A percentile compares a stretch with the other conserved stretches of the same genome.
Conservation (phyloP, 2,888 invertebrate genomes). For the Philaethria dido region DNA sequence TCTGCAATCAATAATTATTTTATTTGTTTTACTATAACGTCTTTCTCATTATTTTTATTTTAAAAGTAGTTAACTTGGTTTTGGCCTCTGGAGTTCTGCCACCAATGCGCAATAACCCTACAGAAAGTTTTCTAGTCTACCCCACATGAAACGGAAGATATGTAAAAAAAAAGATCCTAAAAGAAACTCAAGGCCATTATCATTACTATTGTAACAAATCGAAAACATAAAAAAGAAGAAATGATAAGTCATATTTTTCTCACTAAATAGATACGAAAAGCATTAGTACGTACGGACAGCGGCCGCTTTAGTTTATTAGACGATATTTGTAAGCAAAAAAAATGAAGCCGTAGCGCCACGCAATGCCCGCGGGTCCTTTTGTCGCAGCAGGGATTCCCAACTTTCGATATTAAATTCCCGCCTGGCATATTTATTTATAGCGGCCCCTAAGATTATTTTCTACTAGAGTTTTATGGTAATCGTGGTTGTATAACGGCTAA, state of each 20-base stretch:
- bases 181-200: constrained; percentile 15
- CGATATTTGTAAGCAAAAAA: constrained; percentile 57
- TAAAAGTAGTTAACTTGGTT: too few species aligned
- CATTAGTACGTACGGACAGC: constrained; percentile 40
- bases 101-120: neutral
- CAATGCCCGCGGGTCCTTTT: constrained; percentile 71
- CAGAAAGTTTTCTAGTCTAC: neutral
- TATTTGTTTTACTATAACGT: too few species aligned
- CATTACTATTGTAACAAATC: constrained; percentile 12
- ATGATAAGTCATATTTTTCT: constrained; percentile 29
- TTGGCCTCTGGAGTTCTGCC: too few species aligned
- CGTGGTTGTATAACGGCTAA: constrained; percentile 69
- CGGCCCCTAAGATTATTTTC: constrained; percentile 72
- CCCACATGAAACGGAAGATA: neutral
- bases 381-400: constrained; percentile 66
- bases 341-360: constrained; percentile 70
- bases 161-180: neutral
- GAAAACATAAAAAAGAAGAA: neutral
- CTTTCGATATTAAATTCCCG: constrained; percentile 72
- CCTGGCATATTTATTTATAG: constrained; percentile 78
- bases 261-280: constrained; percentile 36
- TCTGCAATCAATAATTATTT: too few species aligned
- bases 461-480: constrained; percentile 80
- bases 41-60: too few species aligned
- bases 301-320: constrained; percentile 45